A percentile compares a stretch with the other conserved stretches of the same genome.
These are phyloP conservation scores for Petaurus breviceps DNA, from an alignment of 2,113 vertebrate species.

Conservation along the genomic window DNA sequence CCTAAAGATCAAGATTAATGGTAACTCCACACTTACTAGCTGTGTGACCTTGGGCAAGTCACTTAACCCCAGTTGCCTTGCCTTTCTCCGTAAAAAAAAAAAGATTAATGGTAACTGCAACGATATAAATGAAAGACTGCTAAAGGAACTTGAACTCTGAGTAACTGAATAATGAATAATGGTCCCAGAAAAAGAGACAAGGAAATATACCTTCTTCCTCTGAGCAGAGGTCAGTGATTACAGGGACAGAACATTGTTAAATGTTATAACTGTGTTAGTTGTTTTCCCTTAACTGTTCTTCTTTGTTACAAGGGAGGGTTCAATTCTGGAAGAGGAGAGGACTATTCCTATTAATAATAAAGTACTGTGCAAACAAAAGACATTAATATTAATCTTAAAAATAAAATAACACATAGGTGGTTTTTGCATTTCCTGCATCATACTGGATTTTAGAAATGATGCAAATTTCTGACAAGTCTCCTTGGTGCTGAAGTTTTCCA, in stretches of 20 bases:
- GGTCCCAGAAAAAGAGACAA: neutral
- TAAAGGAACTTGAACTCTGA: neutral
- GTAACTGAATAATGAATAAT: neutral
- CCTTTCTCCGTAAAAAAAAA: too few relatives aligned
- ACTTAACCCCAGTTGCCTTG: too few relatives aligned
- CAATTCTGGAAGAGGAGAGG: neutral
- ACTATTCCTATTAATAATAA: neutral
- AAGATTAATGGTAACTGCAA: neutral
- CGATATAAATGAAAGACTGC: neutral
- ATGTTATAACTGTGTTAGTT: neutral
- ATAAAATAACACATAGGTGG: neutral
- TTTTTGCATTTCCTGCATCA: neutral
- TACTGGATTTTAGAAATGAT: constrained; percentile 35
- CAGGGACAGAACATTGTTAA: neutral
- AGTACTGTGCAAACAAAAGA: neutral
- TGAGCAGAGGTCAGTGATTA: neutral
- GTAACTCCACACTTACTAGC: too few relatives aligned
- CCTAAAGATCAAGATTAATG: neutral
- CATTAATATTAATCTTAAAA: neutral
- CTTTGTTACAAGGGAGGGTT: neutral
- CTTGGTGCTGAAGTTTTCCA: constrained; percentile 37
- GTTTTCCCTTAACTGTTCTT: neutral
- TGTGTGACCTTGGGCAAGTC: too few relatives aligned
- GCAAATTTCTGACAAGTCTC: neutral
- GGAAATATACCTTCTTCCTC: neutral